Conservation (phyloP, 2,797 vertebrate genomes). For the Characodon lateralis region DNA sequence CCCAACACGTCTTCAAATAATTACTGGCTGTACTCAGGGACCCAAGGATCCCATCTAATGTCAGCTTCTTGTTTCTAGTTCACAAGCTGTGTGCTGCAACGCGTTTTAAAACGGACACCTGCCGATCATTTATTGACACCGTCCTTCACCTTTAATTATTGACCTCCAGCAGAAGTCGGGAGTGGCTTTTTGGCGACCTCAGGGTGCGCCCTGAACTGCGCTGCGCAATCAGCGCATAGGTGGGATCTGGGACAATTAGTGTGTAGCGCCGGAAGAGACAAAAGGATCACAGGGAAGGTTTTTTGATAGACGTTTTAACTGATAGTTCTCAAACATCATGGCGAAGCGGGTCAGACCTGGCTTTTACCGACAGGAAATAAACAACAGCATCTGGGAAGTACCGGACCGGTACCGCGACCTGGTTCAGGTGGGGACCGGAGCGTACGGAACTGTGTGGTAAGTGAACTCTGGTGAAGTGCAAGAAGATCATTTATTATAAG, state of each 20-base stretch:
- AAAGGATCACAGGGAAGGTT: conserved; percentile 5
- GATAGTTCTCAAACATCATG: conserved; percentile 68
- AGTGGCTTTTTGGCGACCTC: conserved; percentile 68
- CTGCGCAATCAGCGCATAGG: conserved; percentile 63
- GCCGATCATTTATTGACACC: background rate
- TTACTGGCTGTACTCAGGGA: background rate
- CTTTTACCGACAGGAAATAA: conserved; percentile 89
- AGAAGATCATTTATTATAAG: background rate
- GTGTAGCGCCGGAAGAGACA: conserved; percentile 53
- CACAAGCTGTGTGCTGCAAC: background rate
- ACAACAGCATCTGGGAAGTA: conserved; percentile 93
- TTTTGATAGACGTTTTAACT: background rate
- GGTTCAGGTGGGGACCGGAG: conserved; percentile 91
- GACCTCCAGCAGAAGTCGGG: conserved; percentile 39
- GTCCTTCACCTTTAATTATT: conserved; percentile 45
- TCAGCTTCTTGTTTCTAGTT: background rate
- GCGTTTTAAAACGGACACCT: background rate
- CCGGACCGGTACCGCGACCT: conserved; percentile 90
- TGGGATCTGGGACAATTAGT: conserved; percentile 67
- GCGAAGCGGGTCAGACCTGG: conserved; percentile 80
- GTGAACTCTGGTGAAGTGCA: conserved; percentile 49
- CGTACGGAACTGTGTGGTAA: conserved; percentile 96
- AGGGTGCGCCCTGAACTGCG: conserved; percentile 65
- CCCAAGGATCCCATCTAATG: background rate
- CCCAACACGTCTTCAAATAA: conserved; percentile 42